These are phyloP conservation scores for Rhopalosiphum padi DNA, from an alignment of 1,140 invertebrate species.

Conservation along the genomic window DNA sequence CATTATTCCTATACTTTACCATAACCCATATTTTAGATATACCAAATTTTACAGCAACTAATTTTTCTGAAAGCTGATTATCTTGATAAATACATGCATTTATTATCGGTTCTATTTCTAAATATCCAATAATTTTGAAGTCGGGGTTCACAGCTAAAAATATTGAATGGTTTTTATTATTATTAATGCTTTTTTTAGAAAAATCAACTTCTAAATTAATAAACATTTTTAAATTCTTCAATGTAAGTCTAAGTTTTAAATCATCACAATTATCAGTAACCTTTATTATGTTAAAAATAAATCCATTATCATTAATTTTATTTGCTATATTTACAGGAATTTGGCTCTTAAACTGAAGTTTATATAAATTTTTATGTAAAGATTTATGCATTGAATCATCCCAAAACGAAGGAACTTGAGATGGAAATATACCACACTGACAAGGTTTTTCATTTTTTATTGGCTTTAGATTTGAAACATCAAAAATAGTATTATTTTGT, in stretches of 20 bases:
- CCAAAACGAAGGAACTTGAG: constrained; percentile 45
- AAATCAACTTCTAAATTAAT: constrained; percentile 26
- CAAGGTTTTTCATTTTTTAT: constrained; percentile 31
- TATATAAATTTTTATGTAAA: constrained; percentile 41
- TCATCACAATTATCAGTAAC: background rate
- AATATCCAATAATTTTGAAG: constrained; percentile 16
- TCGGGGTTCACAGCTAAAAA: constrained; percentile 18
- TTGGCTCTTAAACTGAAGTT: background rate
- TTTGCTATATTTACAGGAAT: background rate
- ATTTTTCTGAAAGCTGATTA: background rate
- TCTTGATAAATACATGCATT: constrained; percentile 20
- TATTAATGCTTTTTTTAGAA: background rate
- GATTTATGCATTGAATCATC: background rate
- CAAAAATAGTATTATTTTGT: background rate
- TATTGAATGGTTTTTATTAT: background rate
- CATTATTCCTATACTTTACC: constrained; percentile 34
- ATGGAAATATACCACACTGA: constrained; percentile 31
- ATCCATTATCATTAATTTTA: constrained; percentile 20
- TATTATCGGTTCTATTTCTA: constrained; percentile 2
- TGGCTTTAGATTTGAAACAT: background rate
- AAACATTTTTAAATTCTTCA: constrained; percentile 2
- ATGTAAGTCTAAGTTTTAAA: background rate
- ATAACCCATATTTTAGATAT: constrained; percentile 41
- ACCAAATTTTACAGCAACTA: constrained; percentile 31
- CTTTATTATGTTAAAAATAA: constrained; percentile 2